These are phyloP conservation scores for Neodontobutis hainanensis DNA, from an alignment of 2,113 vertebrate species.

Conservation along the genomic window DNA sequence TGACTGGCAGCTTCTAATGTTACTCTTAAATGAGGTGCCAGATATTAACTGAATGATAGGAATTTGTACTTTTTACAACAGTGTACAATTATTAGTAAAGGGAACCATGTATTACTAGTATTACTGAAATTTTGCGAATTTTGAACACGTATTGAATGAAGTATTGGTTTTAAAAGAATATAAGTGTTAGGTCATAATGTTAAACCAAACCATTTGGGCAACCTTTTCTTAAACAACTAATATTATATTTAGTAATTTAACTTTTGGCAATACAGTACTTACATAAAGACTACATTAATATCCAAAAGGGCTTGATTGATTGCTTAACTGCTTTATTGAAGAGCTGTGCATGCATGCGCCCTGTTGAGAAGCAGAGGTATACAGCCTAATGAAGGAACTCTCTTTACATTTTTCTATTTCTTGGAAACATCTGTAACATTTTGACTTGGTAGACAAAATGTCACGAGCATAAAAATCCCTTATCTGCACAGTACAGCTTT, in stretches of 20 bases:
- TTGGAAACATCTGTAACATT: slow-evolving; percentile 23
- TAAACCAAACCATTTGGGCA: slow-evolving; percentile 8
- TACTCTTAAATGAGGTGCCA: not conserved
- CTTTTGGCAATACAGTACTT: slow-evolving; percentile 50
- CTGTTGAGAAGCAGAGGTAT: slow-evolving; percentile 34
- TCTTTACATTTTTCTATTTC: slow-evolving; percentile 26
- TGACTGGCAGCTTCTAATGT: slow-evolving; percentile 13
- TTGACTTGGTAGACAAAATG: slow-evolving; percentile 20
- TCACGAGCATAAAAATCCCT: slow-evolving; percentile 26
- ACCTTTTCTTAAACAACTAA: slow-evolving; percentile 24
- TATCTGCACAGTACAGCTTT: slow-evolving; percentile 25
- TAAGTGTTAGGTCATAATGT: slow-evolving; percentile 14
- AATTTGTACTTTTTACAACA: not conserved
- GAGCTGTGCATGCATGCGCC: slow-evolving; percentile 58
- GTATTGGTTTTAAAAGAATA: slow-evolving; percentile 12
- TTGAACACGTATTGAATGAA: not conserved
- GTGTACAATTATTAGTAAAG: not conserved
- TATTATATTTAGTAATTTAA: slow-evolving; percentile 33
- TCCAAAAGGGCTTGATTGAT: slow-evolving; percentile 43
- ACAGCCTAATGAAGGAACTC: slow-evolving; percentile 5
- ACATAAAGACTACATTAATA: slow-evolving; percentile 38
- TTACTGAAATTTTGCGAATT: not conserved
- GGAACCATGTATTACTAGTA: no score
- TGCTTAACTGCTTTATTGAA: slow-evolving; percentile 47
- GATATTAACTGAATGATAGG: not conserved